Evolutionary conservation across 2,113 vertebrate genomes (phyloP).

Genomic region (Origma solitaria): DNA sequence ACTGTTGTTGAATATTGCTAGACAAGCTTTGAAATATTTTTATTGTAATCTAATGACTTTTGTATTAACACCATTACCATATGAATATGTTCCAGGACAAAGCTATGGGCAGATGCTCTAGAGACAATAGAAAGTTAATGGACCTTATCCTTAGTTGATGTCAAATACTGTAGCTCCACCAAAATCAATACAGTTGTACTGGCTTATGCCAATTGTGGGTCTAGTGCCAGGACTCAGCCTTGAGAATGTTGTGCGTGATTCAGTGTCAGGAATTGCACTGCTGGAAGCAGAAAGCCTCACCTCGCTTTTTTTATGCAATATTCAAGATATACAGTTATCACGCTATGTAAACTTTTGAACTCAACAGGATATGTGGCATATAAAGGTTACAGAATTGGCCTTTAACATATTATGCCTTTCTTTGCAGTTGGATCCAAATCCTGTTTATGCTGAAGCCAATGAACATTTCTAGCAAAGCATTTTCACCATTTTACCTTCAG

Average conservation of each 20-base stretch:
- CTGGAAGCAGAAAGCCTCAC: neutral
- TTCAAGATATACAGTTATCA: neutral
- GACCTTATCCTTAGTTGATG: neutral
- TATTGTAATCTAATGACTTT: neutral
- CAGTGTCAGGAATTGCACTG: neutral
- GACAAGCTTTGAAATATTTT: neutral
- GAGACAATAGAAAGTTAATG: neutral
- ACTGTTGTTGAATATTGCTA: neutral
- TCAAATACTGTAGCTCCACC: neutral
- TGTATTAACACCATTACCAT: neutral
- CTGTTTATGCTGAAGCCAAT: neutral
- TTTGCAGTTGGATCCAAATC: neutral
- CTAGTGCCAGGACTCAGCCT: neutral
- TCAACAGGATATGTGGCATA: neutral
- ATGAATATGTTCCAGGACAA: neutral
- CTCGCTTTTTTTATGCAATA: neutral
- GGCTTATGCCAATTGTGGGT: neutral
- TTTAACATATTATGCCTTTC: neutral
- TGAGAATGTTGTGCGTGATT: neutral
- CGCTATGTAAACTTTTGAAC: neutral
- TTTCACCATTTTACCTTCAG: neutral
- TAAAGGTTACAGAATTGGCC: neutral
- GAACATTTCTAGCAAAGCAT: neutral
- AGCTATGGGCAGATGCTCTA: neutral
- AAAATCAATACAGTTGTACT: neutral